Evolutionary conservation across 2,797 vertebrate species (phyloP).

Genomic region (Basileuterus tristriatus): DNA sequence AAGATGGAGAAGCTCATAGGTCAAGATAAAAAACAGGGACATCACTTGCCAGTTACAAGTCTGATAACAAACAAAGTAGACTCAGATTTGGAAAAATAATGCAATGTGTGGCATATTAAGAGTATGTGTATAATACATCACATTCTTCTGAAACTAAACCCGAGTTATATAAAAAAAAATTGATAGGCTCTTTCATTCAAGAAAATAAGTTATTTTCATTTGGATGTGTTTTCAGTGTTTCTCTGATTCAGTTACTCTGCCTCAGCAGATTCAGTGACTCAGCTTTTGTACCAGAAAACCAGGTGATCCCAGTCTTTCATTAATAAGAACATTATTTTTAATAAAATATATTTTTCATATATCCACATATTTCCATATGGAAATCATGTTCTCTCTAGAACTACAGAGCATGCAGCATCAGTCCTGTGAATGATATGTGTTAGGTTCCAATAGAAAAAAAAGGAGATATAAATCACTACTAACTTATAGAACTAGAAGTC

Average conservation of each 20-base stretch:
- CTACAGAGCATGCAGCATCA: neutral
- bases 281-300: neutral
- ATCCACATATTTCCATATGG: neutral
- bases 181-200: neutral
- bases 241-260: too few relatives aligned
- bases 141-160: neutral
- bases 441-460: neutral
- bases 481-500: neutral
- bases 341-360: neutral
- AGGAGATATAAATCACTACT: neutral
- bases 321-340: neutral
- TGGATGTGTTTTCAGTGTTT: neutral
- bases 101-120: neutral
- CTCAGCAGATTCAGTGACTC: too few relatives aligned
- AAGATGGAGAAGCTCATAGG: neutral
- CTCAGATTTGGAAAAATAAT: neutral
- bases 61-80: neutral
- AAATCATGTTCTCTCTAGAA: neutral
- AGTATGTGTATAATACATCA: accelerated
- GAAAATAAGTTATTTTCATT: neutral
- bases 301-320: neutral
- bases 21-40: neutral
- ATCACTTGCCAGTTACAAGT: neutral
- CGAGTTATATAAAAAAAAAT: neutral
- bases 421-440: neutral